Percentiles rank a stretch among this genome's conserved stretches.
These are phyloP conservation scores for Drosophila nikananu DNA, from an alignment of 1,140 invertebrate genomes.

Conservation along the genomic window DNA sequence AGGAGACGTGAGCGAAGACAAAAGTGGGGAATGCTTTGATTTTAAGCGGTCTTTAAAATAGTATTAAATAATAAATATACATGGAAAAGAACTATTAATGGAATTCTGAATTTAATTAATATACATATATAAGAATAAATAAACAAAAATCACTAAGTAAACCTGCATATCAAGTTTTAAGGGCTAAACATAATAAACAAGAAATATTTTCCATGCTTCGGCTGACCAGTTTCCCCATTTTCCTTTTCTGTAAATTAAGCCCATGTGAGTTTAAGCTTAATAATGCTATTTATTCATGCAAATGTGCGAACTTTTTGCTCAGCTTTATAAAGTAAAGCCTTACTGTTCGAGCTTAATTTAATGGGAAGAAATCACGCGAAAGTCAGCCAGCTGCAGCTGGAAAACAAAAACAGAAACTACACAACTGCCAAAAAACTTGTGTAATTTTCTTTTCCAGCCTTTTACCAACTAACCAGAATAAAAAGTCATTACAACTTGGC, in stretches of 20 bases:
- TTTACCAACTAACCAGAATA: slow-evolving; percentile 26
- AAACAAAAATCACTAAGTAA: background rate
- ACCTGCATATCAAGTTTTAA: background rate
- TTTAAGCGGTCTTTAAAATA: background rate
- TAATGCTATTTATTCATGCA: slow-evolving; percentile 11
- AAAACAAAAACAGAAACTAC: slow-evolving; percentile 37
- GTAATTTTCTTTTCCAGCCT: slow-evolving; percentile 43
- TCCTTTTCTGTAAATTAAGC: background rate
- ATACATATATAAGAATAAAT: background rate
- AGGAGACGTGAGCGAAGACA: background rate
- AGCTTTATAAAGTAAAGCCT: background rate
- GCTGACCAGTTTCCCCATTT: background rate
- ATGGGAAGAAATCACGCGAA: slow-evolving; percentile 21
- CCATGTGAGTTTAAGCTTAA: slow-evolving; percentile 12
- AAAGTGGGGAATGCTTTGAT: background rate
- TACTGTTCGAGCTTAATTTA: slow-evolving; percentile 7
- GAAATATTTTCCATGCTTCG: background rate
- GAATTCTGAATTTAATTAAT: background rate
- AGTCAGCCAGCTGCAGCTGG: slow-evolving; percentile 4
- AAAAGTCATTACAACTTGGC: slow-evolving; percentile 70
- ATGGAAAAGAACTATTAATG: no score
- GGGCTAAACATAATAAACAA: background rate
- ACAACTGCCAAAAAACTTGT: slow-evolving; percentile 37
- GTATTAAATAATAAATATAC: no score
- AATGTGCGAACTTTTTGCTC: slow-evolving; percentile 2